Evolutionary conservation across 2,888 invertebrate species (phyloP).

Genomic region (Cyclophora albipunctata): DNA sequence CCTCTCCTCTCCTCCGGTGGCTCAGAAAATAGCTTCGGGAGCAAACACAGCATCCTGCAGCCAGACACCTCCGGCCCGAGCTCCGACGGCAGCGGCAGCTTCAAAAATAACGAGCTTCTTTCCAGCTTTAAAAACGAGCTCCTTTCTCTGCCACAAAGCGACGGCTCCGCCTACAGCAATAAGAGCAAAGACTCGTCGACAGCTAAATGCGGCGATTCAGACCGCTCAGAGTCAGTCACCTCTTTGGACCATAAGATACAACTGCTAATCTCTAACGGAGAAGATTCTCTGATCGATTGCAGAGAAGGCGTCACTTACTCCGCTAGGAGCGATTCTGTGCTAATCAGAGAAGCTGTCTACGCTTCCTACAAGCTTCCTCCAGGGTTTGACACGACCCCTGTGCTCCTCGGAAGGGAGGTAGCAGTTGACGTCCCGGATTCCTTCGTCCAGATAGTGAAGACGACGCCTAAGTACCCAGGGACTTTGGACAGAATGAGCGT

Average conservation of each 20-base stretch:
- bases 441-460: conserved; percentile 89
- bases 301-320: conserved; percentile 66
- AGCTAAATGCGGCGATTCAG: conserved; percentile 61
- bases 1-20: conserved; percentile 63
- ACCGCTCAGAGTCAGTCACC: conserved; percentile 53
- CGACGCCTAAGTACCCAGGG: conserved; percentile 80
- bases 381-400: conserved; percentile 68
- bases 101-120: conserved; percentile 47
- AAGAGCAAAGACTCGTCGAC: conserved; percentile 65
- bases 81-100: conserved; percentile 58
- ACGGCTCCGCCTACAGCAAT: conserved; percentile 57
- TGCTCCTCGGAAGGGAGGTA: conserved; percentile 75
- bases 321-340: conserved; percentile 67
- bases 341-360: conserved; percentile 66
- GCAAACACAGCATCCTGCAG: conserved; percentile 48
- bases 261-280: conserved; percentile 62
- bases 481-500: conserved; percentile 73
- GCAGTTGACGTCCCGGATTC: conserved; percentile 93
- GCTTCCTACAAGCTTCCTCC: conserved; percentile 66
- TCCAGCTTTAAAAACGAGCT: conserved; percentile 40
- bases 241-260: conserved; percentile 64
- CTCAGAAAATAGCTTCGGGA: conserved; percentile 63
- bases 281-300: conserved; percentile 63
- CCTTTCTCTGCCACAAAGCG: conserved; percentile 61
- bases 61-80: conserved; percentile 50